Evolutionary conservation across 2,797 vertebrate species (phyloP).

Genomic region (Eptatretus atami): DNA sequence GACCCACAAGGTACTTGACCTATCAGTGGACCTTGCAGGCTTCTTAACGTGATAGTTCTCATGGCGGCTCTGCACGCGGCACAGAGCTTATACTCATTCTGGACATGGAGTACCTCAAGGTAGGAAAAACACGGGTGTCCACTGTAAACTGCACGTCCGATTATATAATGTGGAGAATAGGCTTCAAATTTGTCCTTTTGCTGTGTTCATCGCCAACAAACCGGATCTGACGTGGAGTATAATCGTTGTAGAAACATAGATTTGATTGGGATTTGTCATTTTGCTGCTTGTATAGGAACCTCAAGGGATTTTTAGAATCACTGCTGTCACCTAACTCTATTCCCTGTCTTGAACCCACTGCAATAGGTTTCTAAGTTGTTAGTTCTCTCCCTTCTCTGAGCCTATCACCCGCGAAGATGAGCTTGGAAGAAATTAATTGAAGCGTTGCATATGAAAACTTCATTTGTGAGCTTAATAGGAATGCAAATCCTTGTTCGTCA

Average conservation of each 20-base stretch:
- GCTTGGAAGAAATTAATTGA: slow-evolving; percentile 74
- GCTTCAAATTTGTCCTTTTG: too few species aligned
- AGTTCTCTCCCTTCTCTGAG: slow-evolving; percentile 30
- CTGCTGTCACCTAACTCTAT: neutral
- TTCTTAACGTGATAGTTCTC: slow-evolving; percentile 65
- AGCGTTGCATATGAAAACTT: slow-evolving; percentile 71
- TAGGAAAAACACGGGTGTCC: slow-evolving; percentile 11
- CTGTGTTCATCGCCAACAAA: too few species aligned
- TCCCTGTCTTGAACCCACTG: slow-evolving; percentile 10
- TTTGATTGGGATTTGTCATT: slow-evolving; percentile 7
- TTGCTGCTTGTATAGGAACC: slow-evolving; percentile 7
- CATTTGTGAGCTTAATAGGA: slow-evolving; percentile 57
- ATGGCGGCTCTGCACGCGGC: slow-evolving; percentile 34
- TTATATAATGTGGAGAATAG: too few species aligned
- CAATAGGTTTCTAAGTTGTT: slow-evolving; percentile 53
- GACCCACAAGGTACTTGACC: slow-evolving; percentile 78
- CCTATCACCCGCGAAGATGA: slow-evolving; percentile 28
- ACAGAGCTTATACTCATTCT: slow-evolving; percentile 51
- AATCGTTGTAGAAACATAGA: neutral
- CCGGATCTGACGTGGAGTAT: too few species aligned
- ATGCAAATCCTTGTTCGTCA: slow-evolving; percentile 68
- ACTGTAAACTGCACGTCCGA: too few species aligned
- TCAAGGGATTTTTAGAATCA: neutral
- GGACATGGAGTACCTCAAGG: slow-evolving; percentile 73
- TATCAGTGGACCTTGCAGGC: slow-evolving; percentile 76